Evolutionary conservation across 1,140 invertebrate genomes (phyloP).

Genomic region (Sitodiplosis mosellana): DNA sequence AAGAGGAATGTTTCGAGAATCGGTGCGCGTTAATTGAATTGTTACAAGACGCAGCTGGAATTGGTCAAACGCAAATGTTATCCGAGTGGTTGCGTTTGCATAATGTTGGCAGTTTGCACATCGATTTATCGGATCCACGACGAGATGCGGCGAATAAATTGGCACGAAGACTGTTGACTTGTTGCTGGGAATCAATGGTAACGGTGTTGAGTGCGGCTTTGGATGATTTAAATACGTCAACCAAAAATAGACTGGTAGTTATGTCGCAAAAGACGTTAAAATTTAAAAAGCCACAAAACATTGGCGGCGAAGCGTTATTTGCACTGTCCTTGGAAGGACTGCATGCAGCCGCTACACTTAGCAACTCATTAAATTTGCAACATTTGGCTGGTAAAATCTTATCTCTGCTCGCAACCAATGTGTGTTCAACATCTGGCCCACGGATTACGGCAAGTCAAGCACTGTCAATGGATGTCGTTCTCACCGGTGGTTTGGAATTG

Average conservation of each 20-base stretch:
- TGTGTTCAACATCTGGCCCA: slow-evolving; percentile 34
- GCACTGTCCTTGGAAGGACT: slow-evolving; percentile 71
- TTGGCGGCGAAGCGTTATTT: slow-evolving; percentile 50
- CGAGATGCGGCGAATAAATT: slow-evolving; percentile 47
- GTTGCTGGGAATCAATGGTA: slow-evolving; percentile 80
- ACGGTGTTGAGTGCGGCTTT: slow-evolving; percentile 67
- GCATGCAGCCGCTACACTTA: slow-evolving; percentile 62
- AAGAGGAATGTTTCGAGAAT: slow-evolving; percentile 13
- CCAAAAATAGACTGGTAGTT: slow-evolving; percentile 30
- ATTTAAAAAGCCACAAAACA: slow-evolving; percentile 33
- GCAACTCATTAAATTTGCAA: slow-evolving; percentile 59
- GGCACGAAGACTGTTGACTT: slow-evolving; percentile 52
- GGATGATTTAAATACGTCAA: slow-evolving; percentile 30
- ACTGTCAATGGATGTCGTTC: slow-evolving; percentile 66
- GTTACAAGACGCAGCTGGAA: slow-evolving; percentile 58
- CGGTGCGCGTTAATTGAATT: slow-evolving; percentile 22
- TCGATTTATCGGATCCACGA: slow-evolving; percentile 31
- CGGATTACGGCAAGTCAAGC: slow-evolving; percentile 69
- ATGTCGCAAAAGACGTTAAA: slow-evolving; percentile 32
- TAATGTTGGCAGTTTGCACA: slow-evolving; percentile 46
- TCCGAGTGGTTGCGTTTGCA: slow-evolving; percentile 70
- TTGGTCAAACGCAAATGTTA: slow-evolving; percentile 57
- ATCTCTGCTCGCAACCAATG: slow-evolving; percentile 22
- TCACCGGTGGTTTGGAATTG: slow-evolving; percentile 62
- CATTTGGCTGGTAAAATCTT: slow-evolving; percentile 30